Conservation (phyloP, 2,888 invertebrate species). For the Drosophila colorata region DNA sequence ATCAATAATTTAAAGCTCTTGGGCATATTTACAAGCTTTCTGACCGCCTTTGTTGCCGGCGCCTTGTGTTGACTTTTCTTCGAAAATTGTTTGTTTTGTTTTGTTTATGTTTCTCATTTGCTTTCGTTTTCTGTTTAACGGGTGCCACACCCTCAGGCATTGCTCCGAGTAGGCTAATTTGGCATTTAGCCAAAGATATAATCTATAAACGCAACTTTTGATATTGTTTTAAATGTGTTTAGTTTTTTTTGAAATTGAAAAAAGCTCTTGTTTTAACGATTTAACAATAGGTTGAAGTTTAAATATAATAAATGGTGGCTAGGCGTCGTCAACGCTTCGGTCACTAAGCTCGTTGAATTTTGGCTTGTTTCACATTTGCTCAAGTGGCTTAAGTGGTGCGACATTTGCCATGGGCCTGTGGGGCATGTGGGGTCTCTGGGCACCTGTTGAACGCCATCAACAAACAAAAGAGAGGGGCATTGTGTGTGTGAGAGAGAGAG, state of each 20-base stretch:
- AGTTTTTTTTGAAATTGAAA: conserved; percentile 4
- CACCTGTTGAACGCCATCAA: conserved; percentile 62
- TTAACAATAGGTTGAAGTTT: conserved; percentile 14
- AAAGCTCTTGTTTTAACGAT: conserved; percentile 25
- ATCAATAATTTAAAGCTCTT: conserved; percentile 39
- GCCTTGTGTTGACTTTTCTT: conserved; percentile 23
- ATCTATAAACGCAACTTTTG: conserved; percentile 21
- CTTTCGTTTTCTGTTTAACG: neutral
- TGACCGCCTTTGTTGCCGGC: neutral
- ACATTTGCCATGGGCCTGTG: conserved; percentile 14
- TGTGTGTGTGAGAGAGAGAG: neutral
- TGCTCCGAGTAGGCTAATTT: conserved; percentile 5
- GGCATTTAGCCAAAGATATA: neutral
- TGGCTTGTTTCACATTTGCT: neutral
- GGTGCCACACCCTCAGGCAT: conserved; percentile 15
- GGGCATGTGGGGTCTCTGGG: conserved; percentile 27
- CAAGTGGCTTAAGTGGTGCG: conserved; percentile 10
- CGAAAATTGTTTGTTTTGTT: conserved; percentile 14
- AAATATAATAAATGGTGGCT: conserved; percentile 16
- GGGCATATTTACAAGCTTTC: conserved; percentile 23
- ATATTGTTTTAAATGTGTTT: conserved; percentile 16
- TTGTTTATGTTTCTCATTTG: conserved; percentile 25
- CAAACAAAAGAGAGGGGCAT: conserved; percentile 16
- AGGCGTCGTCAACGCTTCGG: conserved; percentile 42
- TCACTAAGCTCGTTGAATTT: conserved; percentile 40